phyloP scores from a whole-genome alignment of 2,113 vertebrate species.

The Plotosus lineatus region DNA sequence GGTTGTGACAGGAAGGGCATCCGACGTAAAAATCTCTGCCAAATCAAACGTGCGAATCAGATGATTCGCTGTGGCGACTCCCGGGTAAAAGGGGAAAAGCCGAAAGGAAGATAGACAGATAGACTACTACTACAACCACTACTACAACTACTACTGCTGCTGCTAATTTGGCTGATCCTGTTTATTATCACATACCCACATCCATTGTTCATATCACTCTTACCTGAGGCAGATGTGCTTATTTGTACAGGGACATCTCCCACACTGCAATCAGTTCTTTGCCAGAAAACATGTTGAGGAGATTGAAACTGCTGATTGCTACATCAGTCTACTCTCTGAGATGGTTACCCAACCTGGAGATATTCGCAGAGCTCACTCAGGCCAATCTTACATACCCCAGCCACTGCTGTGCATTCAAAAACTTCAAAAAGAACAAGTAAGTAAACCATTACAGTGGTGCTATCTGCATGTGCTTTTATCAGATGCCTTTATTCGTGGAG shows the following conservation, averaged over 20 bases:
- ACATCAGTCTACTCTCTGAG: slow-evolving; percentile 80
- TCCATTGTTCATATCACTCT: not conserved
- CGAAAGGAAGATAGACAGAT: too few species aligned
- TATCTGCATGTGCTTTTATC: not conserved
- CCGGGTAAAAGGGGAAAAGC: too few species aligned
- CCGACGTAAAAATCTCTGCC: too few species aligned
- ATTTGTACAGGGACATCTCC: slow-evolving; percentile 85
- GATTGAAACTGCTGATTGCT: slow-evolving; percentile 81
- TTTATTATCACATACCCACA: not conserved
- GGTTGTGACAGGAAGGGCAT: too few species aligned
- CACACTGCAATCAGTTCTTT: slow-evolving; percentile 81
- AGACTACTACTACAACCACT: too few species aligned
- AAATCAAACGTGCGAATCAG: too few species aligned
- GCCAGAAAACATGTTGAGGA: slow-evolving; percentile 80
- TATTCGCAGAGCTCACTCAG: slow-evolving; percentile 77
- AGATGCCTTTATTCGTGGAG: not conserved
- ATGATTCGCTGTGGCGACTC: too few species aligned
- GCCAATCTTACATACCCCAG: slow-evolving; percentile 92
- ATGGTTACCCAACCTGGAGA: slow-evolving; percentile 81
- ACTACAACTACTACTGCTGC: too few species aligned
- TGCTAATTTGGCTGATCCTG: not conserved
- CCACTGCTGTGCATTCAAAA: slow-evolving; percentile 90
- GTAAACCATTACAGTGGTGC: not conserved
- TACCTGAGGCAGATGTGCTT: slow-evolving; percentile 2
- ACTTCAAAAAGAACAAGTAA: slow-evolving; percentile 73